Conservation (phyloP, 1,140 invertebrate species). For the Rhopalosiphum padi region DNA sequence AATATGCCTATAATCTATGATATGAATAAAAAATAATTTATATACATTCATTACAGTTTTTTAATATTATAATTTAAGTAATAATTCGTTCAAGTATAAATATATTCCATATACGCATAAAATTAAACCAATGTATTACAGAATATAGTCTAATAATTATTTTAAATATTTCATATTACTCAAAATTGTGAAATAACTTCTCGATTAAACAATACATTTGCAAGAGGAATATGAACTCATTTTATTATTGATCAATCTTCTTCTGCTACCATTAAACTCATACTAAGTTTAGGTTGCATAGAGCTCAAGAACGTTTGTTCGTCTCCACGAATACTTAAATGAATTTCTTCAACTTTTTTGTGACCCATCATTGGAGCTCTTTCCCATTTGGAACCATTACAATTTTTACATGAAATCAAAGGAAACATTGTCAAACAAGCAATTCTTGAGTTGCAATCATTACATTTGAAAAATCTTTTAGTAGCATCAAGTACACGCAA, state of each 20-base stretch:
- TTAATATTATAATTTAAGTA: background rate
- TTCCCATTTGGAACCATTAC: slow-evolving; percentile 76
- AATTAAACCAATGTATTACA: too few species aligned
- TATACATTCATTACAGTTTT: background rate
- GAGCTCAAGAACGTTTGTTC: slow-evolving; percentile 52
- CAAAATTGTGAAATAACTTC: background rate
- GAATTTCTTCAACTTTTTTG: slow-evolving; percentile 34
- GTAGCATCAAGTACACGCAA: slow-evolving; percentile 78
- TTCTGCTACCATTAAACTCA: slow-evolving; percentile 57
- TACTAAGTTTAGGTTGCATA: slow-evolving; percentile 47
- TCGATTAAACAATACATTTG: background rate
- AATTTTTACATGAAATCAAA: slow-evolving; percentile 77
- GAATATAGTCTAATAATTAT: background rate
- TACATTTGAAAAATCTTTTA: slow-evolving; percentile 91
- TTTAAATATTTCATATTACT: background rate
- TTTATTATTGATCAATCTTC: slow-evolving; percentile 36
- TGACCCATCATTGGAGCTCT: slow-evolving; percentile 76
- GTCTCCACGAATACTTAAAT: slow-evolving; percentile 59
- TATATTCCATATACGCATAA: background rate
- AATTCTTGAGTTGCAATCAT: slow-evolving; percentile 83
- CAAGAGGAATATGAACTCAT: background rate
- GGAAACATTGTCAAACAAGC: slow-evolving; percentile 80
- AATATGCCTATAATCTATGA: background rate
- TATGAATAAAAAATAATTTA: background rate
- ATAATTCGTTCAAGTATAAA: background rate